Evolutionary conservation across 2,797 vertebrate species (phyloP).

Genomic region (Syngnathus acus): DNA sequence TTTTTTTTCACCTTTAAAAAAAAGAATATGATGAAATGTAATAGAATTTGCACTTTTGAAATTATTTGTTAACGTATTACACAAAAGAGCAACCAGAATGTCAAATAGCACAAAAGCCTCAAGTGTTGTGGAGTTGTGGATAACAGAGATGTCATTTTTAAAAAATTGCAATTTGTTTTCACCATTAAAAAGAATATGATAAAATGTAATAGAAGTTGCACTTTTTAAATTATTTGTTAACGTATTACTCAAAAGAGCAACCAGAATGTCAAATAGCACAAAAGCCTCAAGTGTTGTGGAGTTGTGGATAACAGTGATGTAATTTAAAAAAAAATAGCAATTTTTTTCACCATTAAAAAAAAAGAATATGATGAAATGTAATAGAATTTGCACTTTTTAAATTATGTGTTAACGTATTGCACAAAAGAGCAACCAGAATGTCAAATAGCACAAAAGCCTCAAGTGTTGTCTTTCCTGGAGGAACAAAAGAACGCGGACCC

Average conservation of each 20-base stretch:
- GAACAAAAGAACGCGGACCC: constrained; percentile 34
- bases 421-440: constrained; percentile 10
- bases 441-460: constrained; percentile 14
- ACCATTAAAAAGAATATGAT: neutral
- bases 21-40: neutral
- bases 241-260: constrained; percentile 7
- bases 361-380: neutral
- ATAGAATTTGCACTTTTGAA: neutral
- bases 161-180: too few species aligned
- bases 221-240: constrained; percentile 8
- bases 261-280: constrained; percentile 3
- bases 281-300: constrained; percentile 20
- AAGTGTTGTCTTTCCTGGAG: constrained; percentile 16
- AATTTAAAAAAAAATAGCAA: too few species aligned
- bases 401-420: constrained; percentile 5
- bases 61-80: constrained; percentile 5
- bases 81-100: constrained; percentile 10
- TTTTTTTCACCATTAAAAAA: neutral
- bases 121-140: constrained; percentile 9
- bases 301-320: too few species aligned
- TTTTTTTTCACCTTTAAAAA: neutral
- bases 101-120: constrained; percentile 15
- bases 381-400: neutral
- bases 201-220: neutral
- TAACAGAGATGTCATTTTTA: too few species aligned